These are phyloP conservation scores for Coranthus polyacanthus DNA, from an alignment of 2,797 vertebrate species.

Conservation along the genomic window DNA sequence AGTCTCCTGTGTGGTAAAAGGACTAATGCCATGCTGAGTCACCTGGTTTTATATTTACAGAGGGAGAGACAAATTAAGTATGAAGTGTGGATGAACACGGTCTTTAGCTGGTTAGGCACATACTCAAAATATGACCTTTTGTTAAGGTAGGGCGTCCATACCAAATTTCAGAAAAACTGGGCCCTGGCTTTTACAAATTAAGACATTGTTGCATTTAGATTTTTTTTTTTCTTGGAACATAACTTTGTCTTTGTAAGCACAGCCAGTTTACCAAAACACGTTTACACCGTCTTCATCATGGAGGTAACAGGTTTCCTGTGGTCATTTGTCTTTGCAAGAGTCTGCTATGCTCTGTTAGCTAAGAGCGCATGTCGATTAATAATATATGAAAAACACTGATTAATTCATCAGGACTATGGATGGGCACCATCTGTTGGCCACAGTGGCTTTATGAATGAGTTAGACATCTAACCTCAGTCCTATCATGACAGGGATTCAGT, in stretches of 20 bases:
- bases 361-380: slow-evolving; percentile 76
- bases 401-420: slow-evolving; percentile 83
- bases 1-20: slow-evolving; percentile 32
- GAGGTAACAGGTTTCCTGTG: slow-evolving; percentile 28
- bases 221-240: not conserved
- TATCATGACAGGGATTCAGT: not conserved
- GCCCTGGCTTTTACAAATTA: not conserved
- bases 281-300: slow-evolving; percentile 9
- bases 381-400: slow-evolving; percentile 83
- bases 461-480: slow-evolving; percentile 25
- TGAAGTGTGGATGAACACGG: slow-evolving; percentile 1
- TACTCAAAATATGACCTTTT: not conserved
- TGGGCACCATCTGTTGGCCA: slow-evolving; percentile 65
- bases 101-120: not conserved
- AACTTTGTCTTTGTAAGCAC: not conserved
- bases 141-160: not conserved
- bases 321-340: slow-evolving; percentile 52
- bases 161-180: too few relatives aligned
- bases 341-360: slow-evolving; percentile 57
- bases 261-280: not conserved
- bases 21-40: slow-evolving; percentile 70
- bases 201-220: not conserved
- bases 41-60: slow-evolving; percentile 49
- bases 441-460: slow-evolving; percentile 48
- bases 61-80: slow-evolving; percentile 41